These are phyloP conservation scores for Calliopum simillimum DNA, from an alignment of 2,888 invertebrate species.

Conservation along the genomic window DNA sequence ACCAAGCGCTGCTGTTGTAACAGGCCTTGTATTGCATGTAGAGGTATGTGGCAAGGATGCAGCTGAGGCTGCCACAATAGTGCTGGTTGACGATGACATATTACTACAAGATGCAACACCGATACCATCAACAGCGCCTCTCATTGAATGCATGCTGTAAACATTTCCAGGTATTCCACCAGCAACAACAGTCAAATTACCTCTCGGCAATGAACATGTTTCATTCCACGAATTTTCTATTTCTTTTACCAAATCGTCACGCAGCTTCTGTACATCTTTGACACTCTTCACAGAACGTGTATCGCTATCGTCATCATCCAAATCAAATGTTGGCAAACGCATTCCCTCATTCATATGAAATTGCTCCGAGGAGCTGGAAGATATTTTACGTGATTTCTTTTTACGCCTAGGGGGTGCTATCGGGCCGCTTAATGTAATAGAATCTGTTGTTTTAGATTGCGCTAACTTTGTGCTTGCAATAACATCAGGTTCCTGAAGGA, in stretches of 20 bases:
- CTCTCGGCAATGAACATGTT: conserved; percentile 51
- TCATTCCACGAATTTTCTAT: conserved; percentile 83
- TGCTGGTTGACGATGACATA: conserved; percentile 54
- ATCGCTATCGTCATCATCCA: conserved; percentile 62
- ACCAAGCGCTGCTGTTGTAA: conserved; percentile 56
- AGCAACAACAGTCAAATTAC: conserved; percentile 30
- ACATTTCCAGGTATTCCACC: background rate
- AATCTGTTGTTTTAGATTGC: conserved; percentile 67
- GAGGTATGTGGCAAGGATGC: conserved; percentile 55
- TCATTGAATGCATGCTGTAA: conserved; percentile 8
- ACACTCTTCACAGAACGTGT: conserved; percentile 62
- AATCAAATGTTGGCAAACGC: conserved; percentile 58
- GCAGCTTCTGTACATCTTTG: conserved; percentile 61
- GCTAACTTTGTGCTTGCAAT: conserved; percentile 88
- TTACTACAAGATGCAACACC: conserved; percentile 37
- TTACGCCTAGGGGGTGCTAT: conserved; percentile 85
- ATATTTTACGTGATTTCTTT: conserved; percentile 71
- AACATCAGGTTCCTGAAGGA: conserved; percentile 84
- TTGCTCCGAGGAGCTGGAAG: conserved; percentile 65
- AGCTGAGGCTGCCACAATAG: conserved; percentile 55
- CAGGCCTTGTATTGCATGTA: conserved; percentile 57
- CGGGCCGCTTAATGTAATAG: conserved; percentile 69
- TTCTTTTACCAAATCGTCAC: conserved; percentile 70
- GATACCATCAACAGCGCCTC: conserved; percentile 37
- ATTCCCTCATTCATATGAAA: conserved; percentile 61